Evolutionary conservation across 2,113 vertebrate genomes (phyloP).

Genomic region (Neogobius melanostomus): DNA sequence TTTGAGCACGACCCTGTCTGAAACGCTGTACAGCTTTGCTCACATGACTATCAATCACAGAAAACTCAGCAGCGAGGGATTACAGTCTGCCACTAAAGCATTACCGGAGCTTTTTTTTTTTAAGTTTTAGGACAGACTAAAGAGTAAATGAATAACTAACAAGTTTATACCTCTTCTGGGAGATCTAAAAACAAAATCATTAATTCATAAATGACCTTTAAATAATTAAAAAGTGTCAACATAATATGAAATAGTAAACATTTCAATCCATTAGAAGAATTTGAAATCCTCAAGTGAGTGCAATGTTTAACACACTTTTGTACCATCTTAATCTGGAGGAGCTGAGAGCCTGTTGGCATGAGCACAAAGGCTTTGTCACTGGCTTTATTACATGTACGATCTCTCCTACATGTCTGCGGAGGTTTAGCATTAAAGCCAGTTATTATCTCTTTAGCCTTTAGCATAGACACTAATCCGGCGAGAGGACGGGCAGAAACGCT

Average conservation of each 20-base stretch:
- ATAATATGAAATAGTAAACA: background rate
- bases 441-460: slow-evolving; percentile 68
- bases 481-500: slow-evolving; percentile 51
- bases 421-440: slow-evolving; percentile 55
- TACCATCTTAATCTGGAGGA: background rate
- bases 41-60: background rate
- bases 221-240: slow-evolving; percentile 6
- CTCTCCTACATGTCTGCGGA: slow-evolving; percentile 27
- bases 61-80: background rate
- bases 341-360: background rate
- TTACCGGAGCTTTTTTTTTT: background rate
- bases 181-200: background rate
- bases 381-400: slow-evolving; percentile 21
- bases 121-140: background rate
- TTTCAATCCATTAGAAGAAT: background rate
- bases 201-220: slow-evolving; percentile 8
- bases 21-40: background rate
- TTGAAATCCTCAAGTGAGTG: background rate
- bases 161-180: background rate
- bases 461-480: slow-evolving; percentile 56
- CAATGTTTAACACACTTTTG: background rate
- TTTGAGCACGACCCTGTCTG: background rate
- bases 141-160: background rate
- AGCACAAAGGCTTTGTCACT: background rate
- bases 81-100: background rate